Base-by-base conservation (phyloP, 2,888 invertebrate species). In the Dasysyrphus albostriatus region DNA sequence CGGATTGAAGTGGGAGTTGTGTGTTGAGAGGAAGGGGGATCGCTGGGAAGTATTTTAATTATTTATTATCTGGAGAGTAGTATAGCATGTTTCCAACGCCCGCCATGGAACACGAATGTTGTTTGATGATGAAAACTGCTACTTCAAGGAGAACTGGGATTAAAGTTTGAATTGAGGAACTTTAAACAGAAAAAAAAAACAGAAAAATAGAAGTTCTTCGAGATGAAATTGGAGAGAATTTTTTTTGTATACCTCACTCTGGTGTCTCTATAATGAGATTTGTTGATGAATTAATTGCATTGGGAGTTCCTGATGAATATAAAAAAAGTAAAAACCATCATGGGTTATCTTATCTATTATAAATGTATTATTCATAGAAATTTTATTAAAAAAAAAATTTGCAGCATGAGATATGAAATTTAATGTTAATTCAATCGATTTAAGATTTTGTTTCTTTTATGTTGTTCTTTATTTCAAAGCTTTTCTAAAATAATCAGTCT, bases 111-210 rank as follows among this genome's bases (percentile, higher is more conserved):
- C 72, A 84, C 32, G 44, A 72, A 69, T 76, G 51, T 73, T 67
- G 61, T 73, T 85, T 82, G 76, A 81, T 82, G 81, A 82, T 70
- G 83, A 42, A 84, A 81, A 84, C 72, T 81, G 54, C 16, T 42
- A 42, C 42, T 39, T 39, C 12, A 39, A 42, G 29, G 32, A 32
- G 63, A 39, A 63, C 37, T 67, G 29, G 74, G 39, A 80, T 65
- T 75, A 24, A 67, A 75, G 42, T 80, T 80, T 67, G 19, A 61
- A 61, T 61, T 61, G 42, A 8, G 14, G 61, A 61, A 61, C 14
- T 61, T 24, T 42, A 42, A 65, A 65, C 4, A n/a, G 24, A 32
- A 67, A 58, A 58, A 16, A 19, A 37, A 12, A 10, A 39, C 12
- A 39, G 0, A 24, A 61, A 34, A 19, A 59, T 19, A 19, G 4